Conservation (phyloP, 2,113 vertebrate species). For the Rhineura floridana region DNA sequence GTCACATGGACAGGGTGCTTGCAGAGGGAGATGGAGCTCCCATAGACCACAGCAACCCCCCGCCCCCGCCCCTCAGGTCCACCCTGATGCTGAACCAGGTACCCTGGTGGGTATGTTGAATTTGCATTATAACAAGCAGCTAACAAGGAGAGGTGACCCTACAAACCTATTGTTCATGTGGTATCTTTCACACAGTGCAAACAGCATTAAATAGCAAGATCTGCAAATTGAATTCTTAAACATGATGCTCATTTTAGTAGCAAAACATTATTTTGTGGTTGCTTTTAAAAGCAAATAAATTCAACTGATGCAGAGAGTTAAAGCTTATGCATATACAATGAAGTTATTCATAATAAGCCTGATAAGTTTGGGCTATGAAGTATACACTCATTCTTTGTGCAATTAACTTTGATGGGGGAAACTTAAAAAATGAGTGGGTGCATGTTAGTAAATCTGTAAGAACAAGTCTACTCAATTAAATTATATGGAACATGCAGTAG, state of each 20-base stretch:
- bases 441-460: not conserved
- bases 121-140: conserved; percentile 35
- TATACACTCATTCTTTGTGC: not conserved
- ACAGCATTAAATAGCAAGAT: conserved; percentile 35
- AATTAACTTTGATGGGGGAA: conserved; percentile 27
- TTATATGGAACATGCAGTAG: conserved; percentile 16
- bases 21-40: too few relatives aligned
- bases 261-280: conserved; percentile 22
- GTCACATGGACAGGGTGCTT: too few relatives aligned
- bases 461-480: conserved; percentile 25
- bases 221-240: conserved; percentile 36
- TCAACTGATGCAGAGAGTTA: conserved; percentile 17
- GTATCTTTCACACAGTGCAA: conserved; percentile 5
- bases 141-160: not conserved
- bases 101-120: too few relatives aligned
- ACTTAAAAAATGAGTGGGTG: conserved; percentile 26
- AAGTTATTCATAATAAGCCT: conserved; percentile 26
- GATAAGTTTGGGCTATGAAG: conserved; percentile 15
- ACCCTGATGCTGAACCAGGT: too few relatives aligned
- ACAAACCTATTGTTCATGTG: conserved; percentile 28
- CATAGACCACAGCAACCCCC: too few relatives aligned
- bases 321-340: conserved; percentile 23
- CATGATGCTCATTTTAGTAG: conserved; percentile 20
- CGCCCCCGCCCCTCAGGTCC: too few relatives aligned
- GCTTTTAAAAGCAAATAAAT: conserved; percentile 11